phyloP scores from a whole-genome alignment of 2,888 invertebrate species.

The Yponomeuta cagnagella region DNA sequence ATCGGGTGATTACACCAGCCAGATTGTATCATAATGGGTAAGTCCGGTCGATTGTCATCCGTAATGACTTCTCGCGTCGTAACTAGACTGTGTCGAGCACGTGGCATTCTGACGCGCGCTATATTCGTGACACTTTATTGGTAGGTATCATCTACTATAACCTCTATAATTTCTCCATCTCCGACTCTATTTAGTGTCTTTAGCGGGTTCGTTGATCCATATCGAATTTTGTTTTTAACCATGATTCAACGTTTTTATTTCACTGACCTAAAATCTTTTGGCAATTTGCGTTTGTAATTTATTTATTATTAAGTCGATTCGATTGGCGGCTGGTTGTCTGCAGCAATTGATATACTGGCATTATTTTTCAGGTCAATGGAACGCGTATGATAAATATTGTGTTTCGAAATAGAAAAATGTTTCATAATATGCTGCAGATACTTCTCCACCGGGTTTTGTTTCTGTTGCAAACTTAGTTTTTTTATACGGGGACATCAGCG shows the following conservation, averaged over 20 bases:
- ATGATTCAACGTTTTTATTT: constrained; percentile 1
- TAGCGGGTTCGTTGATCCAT: background rate
- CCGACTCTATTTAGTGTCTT: background rate
- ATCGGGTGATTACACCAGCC: constrained; percentile 41
- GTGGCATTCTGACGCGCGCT: constrained; percentile 15
- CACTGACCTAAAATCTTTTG: constrained; percentile 12
- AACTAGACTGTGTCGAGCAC: constrained; percentile 18
- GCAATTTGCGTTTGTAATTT: constrained; percentile 6
- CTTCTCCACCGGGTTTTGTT: too few species aligned
- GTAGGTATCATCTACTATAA: background rate
- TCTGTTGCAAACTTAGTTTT: too few species aligned
- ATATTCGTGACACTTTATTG: background rate
- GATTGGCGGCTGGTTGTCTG: constrained; percentile 29
- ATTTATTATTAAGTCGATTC: constrained; percentile 22
- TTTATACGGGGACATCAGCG: too few species aligned
- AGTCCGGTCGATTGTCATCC: constrained; percentile 40
- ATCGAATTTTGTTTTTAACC: background rate
- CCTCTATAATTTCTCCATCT: background rate
- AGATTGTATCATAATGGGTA: constrained; percentile 63
- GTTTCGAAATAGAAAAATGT: too few species aligned
- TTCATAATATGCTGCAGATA: too few species aligned
- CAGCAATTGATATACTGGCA: constrained; percentile 32
- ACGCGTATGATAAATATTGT: constrained; percentile 20
- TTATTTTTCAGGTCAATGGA: constrained; percentile 35
- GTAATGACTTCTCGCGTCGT: constrained; percentile 7